phyloP scores from a whole-genome alignment of 2,113 vertebrate genomes.

The Micronisus gabar region DNA sequence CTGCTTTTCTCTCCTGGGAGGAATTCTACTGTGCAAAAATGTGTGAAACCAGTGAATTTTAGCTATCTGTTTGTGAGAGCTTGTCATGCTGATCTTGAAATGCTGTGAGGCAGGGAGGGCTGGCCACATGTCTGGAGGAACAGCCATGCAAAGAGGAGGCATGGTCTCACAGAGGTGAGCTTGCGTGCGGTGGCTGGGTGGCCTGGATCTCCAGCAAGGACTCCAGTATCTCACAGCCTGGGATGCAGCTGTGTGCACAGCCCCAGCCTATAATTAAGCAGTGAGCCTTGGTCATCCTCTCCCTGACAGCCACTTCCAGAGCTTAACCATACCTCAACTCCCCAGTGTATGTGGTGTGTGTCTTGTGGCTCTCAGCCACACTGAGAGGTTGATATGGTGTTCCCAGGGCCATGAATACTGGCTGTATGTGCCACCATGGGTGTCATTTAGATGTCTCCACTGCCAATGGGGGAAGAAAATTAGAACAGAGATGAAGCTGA shows the following conservation, averaged over 20 bases:
- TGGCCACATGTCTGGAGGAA: neutral
- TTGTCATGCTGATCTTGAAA: neutral
- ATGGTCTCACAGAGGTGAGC: rapidly evolving
- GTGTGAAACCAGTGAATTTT: neutral
- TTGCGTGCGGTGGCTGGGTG: neutral
- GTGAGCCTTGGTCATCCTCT: neutral
- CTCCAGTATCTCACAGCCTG: neutral
- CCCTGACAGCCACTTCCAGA: neutral
- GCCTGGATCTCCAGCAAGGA: neutral
- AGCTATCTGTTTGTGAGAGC: neutral
- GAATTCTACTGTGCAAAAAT: neutral
- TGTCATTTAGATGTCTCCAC: neutral
- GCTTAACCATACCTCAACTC: too few species aligned
- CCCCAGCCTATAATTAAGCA: neutral
- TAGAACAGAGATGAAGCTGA: neutral
- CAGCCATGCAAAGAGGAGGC: neutral
- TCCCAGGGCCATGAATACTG: neutral
- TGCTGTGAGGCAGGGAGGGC: neutral
- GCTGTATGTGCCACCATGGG: neutral
- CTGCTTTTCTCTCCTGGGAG: neutral
- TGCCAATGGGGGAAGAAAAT: neutral
- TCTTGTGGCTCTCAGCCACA: neutral
- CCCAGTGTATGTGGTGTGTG: rapidly evolving
- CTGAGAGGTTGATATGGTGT: neutral
- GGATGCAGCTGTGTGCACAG: neutral